Evolutionary conservation across 2,888 invertebrate genomes (phyloP).

Genomic region (Laothoe populi): DNA sequence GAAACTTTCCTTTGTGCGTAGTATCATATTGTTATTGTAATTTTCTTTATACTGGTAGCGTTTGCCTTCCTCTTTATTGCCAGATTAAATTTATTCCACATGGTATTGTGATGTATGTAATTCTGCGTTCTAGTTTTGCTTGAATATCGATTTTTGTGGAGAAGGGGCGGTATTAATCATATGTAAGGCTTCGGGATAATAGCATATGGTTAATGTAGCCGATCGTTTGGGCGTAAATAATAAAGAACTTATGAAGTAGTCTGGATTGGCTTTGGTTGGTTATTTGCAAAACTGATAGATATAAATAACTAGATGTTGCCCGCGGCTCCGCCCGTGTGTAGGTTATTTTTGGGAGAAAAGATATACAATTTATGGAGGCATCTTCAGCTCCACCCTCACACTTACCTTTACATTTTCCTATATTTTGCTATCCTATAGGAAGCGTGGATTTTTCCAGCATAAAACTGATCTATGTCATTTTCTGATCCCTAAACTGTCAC

Average conservation of each 20-base stretch:
- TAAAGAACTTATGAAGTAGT: neutral
- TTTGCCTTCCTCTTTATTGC: constrained; percentile 25
- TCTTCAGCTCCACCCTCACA: too few species aligned
- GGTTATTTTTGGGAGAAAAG: too few species aligned
- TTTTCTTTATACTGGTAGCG: constrained; percentile 27
- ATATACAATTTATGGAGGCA: too few species aligned
- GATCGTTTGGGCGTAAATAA: neutral
- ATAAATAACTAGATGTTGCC: too few species aligned
- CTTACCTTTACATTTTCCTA: too few species aligned
- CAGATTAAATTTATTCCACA: constrained; percentile 27
- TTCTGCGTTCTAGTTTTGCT: constrained; percentile 13
- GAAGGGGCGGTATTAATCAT: neutral
- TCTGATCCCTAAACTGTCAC: too few species aligned
- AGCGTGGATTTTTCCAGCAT: too few species aligned
- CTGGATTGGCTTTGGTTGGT: neutral
- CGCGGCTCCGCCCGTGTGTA: too few species aligned
- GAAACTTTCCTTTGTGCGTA: constrained; percentile 23
- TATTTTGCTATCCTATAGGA: too few species aligned
- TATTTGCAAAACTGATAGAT: too few species aligned
- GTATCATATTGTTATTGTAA: constrained; percentile 28
- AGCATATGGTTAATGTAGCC: neutral
- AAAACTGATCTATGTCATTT: too few species aligned
- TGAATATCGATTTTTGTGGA: neutral
- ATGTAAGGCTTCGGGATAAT: neutral
- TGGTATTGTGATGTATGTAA: constrained; percentile 23